Conservation (phyloP, 2,888 invertebrate genomes). For the Aleiodes leptofemur region DNA sequence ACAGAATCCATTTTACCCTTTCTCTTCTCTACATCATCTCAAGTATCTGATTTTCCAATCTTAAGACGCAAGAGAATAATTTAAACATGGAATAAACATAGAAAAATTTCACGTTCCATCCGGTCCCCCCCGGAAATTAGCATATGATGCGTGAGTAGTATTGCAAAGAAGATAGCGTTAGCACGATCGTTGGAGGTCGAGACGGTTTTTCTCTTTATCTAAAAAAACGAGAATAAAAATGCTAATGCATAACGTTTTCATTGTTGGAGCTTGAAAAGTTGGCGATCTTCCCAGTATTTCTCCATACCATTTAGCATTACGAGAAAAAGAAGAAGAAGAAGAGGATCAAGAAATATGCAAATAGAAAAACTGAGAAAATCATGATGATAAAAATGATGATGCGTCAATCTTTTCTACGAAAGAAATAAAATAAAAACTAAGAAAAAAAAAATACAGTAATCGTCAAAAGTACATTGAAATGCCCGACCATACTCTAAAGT, state of each 20-base stretch:
- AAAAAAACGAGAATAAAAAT: conserved; percentile 31
- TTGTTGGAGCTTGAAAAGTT: conserved; percentile 25
- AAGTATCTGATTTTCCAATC: conserved; percentile 20
- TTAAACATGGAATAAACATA: conserved; percentile 32
- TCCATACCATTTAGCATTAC: conserved; percentile 20
- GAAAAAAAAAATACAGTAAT: background rate
- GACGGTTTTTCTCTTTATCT: conserved; percentile 23
- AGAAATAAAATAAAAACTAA: background rate
- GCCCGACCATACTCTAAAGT: conserved; percentile 21
- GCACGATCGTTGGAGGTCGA: conserved; percentile 16
- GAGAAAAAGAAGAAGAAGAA: background rate
- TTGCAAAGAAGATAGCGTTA: conserved; percentile 16
- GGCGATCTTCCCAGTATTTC: conserved; percentile 28
- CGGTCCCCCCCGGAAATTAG: conserved; percentile 11
- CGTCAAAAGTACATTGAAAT: conserved; percentile 22
- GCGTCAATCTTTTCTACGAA: conserved; percentile 27
- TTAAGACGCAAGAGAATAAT: background rate
- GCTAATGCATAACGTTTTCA: conserved; percentile 32
- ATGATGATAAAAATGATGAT: conserved; percentile 21
- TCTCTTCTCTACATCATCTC: background rate
- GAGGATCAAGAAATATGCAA: background rate
- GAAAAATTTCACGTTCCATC: conserved; percentile 30
- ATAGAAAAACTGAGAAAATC: conserved; percentile 15
- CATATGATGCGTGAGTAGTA: conserved; percentile 36
- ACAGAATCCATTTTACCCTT: background rate